These are phyloP conservation scores for Ctenopoma multispine DNA, from an alignment of 2,797 vertebrate genomes.

Conservation along the genomic window DNA sequence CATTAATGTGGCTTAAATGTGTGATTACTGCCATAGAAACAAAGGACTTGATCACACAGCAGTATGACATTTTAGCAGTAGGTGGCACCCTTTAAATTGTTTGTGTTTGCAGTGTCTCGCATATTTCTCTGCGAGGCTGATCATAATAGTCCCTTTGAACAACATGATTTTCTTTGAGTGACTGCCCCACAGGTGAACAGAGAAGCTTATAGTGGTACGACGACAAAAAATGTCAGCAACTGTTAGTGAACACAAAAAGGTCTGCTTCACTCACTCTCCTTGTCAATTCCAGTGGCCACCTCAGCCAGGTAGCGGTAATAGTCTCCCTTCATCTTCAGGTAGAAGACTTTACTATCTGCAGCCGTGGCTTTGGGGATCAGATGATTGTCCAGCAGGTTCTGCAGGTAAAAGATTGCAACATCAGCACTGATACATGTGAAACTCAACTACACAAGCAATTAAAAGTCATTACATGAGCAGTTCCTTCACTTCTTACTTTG, in stretches of 20 bases:
- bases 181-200: too few species aligned
- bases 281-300: constrained; percentile 88
- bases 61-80: not conserved
- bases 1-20: not conserved
- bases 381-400: constrained; percentile 92
- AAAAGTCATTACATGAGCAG: not conserved
- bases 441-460: not conserved
- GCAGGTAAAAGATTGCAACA: constrained; percentile 51
- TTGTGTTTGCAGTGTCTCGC: not conserved
- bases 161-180: accelerated
- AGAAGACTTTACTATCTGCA: constrained; percentile 96
- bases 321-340: constrained; percentile 99
- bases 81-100: constrained; percentile 2
- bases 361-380: constrained; percentile 90
- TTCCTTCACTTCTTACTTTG: too few species aligned
- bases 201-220: not conserved
- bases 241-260: not conserved
- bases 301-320: constrained; percentile 97
- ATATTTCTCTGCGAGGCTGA: not conserved
- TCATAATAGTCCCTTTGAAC: not conserved
- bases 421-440: not conserved
- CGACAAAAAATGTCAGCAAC: not conserved
- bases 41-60: not conserved
- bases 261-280: constrained; percentile 81
- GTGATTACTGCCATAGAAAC: constrained; percentile 7